Evolutionary conservation across 2,888 invertebrate species (phyloP).

Genomic region (Malachius bipustulatus): DNA sequence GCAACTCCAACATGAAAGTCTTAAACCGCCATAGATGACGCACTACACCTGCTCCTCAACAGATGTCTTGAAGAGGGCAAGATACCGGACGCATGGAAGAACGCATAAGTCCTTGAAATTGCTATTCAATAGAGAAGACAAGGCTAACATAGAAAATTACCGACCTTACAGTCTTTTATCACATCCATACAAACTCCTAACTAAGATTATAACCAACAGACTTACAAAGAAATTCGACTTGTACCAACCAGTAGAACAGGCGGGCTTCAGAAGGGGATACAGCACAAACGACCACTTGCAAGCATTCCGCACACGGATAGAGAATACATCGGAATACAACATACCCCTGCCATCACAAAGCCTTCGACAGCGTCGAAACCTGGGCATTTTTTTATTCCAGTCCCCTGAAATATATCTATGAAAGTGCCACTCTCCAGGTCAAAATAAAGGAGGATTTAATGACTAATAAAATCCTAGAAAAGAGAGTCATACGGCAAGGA

Average conservation of each 20-base stretch:
- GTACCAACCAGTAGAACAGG: too few relatives aligned
- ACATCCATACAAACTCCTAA: slow-evolving; percentile 14
- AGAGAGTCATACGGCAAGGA: slow-evolving; percentile 9
- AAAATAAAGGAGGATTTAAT: slow-evolving; percentile 9
- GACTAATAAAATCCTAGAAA: slow-evolving; percentile 5
- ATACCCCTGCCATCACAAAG: slow-evolving; percentile 36
- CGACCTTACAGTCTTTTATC: slow-evolving; percentile 12
- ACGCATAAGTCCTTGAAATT: slow-evolving; percentile 11
- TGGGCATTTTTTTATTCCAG: slow-evolving; percentile 11
- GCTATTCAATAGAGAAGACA: slow-evolving; percentile 12
- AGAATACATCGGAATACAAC: slow-evolving; percentile 16
- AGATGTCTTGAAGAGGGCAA: slow-evolving; percentile 4
- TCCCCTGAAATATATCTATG: slow-evolving; percentile 11
- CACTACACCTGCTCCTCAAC: neutral
- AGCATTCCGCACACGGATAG: slow-evolving; percentile 12
- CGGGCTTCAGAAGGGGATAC: slow-evolving; percentile 14
- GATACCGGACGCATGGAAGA: slow-evolving; percentile 11
- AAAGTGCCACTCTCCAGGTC: slow-evolving; percentile 10
- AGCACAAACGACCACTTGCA: slow-evolving; percentile 16
- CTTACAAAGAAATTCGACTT: too few relatives aligned
- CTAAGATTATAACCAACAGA: slow-evolving; percentile 15
- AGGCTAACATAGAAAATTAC: slow-evolving; percentile 11
- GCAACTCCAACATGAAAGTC: slow-evolving; percentile 3
- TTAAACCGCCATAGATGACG: neutral
- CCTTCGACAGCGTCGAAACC: slow-evolving; percentile 12